Conservation (phyloP, 2,797 vertebrate genomes). For the Cygnus olor region DNA sequence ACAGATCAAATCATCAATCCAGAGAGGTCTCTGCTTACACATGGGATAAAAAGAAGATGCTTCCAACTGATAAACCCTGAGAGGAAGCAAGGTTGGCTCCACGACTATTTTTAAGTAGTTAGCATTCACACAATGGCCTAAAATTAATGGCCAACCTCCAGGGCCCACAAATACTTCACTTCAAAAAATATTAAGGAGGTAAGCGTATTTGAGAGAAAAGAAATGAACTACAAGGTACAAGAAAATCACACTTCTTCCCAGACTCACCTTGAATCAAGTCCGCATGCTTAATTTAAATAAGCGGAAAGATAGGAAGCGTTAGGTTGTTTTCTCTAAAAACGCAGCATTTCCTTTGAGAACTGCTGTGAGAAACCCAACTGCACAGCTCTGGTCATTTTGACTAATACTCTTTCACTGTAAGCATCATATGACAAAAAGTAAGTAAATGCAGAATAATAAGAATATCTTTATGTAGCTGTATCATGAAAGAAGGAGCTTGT, state of each 20-base stretch:
- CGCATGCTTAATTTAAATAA: background rate
- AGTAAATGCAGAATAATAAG: conserved; percentile 8
- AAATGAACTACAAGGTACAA: background rate
- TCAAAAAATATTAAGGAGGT: background rate
- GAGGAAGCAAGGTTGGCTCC: conserved; percentile 61
- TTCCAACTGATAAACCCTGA: conserved; percentile 53
- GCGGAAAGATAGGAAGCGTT: background rate
- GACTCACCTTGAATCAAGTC: background rate
- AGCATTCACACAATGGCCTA: conserved; percentile 50
- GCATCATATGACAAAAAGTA: background rate
- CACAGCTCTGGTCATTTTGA: background rate
- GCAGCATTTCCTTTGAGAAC: background rate
- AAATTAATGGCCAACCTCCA: conserved; percentile 37
- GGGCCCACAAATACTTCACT: background rate
- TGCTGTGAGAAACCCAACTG: background rate
- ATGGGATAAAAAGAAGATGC: conserved; percentile 48
- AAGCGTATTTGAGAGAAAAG: background rate
- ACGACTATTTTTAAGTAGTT: conserved; percentile 56
- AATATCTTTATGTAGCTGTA: background rate
- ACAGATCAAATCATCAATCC: conserved; percentile 46
- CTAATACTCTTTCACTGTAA: background rate
- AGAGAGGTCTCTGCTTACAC: conserved; percentile 38
- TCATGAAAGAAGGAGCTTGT: conserved; percentile 43
- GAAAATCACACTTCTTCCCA: background rate
- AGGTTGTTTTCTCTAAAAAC: background rate